Conservation (phyloP, 2,888 invertebrate species). For the Automeris io region DNA sequence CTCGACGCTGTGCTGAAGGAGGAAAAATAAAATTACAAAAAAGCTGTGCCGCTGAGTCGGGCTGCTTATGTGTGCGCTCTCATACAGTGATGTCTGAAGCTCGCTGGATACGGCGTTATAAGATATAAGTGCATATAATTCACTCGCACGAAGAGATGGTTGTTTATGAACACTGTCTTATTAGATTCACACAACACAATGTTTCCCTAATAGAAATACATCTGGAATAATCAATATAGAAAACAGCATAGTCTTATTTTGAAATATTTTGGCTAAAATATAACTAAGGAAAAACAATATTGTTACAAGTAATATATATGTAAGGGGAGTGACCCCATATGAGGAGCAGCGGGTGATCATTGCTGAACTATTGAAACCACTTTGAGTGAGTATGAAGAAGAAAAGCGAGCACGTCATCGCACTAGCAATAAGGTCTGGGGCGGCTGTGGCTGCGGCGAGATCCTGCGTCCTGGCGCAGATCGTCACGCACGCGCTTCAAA, state of each 20-base stretch:
- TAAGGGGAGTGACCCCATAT: conserved; percentile 1
- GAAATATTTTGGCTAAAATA: neutral
- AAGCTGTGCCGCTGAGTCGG: conserved; percentile 57
- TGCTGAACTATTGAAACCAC: conserved; percentile 11
- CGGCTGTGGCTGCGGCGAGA: conserved; percentile 57
- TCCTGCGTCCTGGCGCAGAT: conserved; percentile 64
- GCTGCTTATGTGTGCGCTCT: conserved; percentile 44
- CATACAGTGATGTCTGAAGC: conserved; percentile 44
- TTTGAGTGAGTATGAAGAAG: conserved; percentile 9
- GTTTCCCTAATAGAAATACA: conserved; percentile 14
- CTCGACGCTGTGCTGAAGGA: conserved; percentile 32
- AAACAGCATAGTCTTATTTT: neutral
- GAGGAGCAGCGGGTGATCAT: conserved; percentile 1
- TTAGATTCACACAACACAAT: conserved; percentile 26
- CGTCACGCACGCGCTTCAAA: conserved; percentile 71
- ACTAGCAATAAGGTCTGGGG: conserved; percentile 66
- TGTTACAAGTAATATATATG: neutral
- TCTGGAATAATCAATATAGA: neutral
- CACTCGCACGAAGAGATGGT: conserved; percentile 44
- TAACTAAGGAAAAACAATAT: neutral
- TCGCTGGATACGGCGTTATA: conserved; percentile 46
- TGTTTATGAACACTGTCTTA: conserved; percentile 25
- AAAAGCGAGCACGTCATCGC: conserved; percentile 66
- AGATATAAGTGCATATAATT: conserved; percentile 48
- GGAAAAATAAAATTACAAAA: conserved; percentile 72